phyloP scores from a whole-genome alignment of 2,113 vertebrate genomes.

The Pao palembangensis region DNA sequence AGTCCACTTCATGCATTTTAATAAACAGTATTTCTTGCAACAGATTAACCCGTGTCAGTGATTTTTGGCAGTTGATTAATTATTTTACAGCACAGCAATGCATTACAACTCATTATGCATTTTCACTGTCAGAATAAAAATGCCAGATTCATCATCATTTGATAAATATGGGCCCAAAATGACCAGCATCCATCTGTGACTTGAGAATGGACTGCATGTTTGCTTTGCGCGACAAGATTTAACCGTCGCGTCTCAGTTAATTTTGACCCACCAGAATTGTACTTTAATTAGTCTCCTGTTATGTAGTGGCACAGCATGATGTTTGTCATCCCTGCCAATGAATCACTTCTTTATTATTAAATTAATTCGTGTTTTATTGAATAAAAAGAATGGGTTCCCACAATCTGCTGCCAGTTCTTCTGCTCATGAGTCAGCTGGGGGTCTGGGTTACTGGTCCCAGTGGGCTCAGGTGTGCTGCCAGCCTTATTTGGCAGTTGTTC shows the following conservation, averaged over 20 bases:
- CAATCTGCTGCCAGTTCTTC: too few relatives aligned
- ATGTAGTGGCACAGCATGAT: neutral
- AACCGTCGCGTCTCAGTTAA: neutral
- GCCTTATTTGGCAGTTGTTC: neutral
- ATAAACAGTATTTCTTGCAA: too few relatives aligned
- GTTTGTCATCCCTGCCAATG: neutral
- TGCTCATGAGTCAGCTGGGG: too few relatives aligned
- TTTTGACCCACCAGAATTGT: neutral
- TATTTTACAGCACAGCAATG: conserved; percentile 2
- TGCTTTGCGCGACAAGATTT: conserved; percentile 1
- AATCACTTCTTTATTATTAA: neutral
- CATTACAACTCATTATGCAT: conserved; percentile 26
- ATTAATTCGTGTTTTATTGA: neutral
- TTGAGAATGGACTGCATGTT: conserved; percentile 1
- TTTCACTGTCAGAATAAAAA: conserved; percentile 4
- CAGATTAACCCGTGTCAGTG: too few relatives aligned
- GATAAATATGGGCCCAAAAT: conserved; percentile 20
- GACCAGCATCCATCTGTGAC: conserved; percentile 1
- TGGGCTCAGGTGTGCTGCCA: too few relatives aligned
- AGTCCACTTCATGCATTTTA: too few relatives aligned
- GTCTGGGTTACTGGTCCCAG: too few relatives aligned
- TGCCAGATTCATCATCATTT: conserved; percentile 12
- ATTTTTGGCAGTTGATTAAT: neutral
- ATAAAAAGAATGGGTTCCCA: too few relatives aligned
- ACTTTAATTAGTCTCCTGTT: neutral